Conservation (phyloP, 2,888 invertebrate species). For the Trissoscelio sp. region DNA sequence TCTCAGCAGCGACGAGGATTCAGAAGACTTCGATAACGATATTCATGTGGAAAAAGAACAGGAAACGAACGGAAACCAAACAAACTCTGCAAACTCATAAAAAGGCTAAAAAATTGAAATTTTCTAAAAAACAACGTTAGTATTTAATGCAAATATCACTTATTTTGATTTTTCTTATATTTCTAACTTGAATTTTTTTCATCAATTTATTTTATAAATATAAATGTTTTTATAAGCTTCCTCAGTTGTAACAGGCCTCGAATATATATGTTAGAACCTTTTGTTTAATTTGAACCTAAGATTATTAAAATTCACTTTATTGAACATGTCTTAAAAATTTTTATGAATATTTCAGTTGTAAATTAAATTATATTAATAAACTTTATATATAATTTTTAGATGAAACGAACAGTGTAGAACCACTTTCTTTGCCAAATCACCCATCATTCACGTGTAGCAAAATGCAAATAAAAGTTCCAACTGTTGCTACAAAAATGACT, state of each 20-base stretch:
- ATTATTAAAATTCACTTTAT: not conserved
- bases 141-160: too few relatives aligned
- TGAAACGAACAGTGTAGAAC: not conserved
- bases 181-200: too few relatives aligned
- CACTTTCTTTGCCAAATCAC: not conserved
- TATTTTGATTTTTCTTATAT: too few relatives aligned
- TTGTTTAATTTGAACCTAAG: not conserved
- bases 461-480: not conserved
- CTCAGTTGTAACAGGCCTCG: too few relatives aligned
- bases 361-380: not conserved
- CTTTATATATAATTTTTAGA: not conserved
- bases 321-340: not conserved
- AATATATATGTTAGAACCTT: not conserved
- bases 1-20: not conserved
- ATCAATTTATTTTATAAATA: not conserved
- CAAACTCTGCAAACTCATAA: not conserved
- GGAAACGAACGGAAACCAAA: not conserved
- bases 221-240: too few relatives aligned
- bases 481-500: not conserved
- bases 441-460: not conserved
- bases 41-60: not conserved
- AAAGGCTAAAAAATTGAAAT: constrained; percentile 2
- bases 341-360: not conserved
- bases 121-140: not conserved
- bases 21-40: not conserved